Evolutionary conservation across 2,888 invertebrate genomes (phyloP).

Genomic region (Lutraria lutraria): DNA sequence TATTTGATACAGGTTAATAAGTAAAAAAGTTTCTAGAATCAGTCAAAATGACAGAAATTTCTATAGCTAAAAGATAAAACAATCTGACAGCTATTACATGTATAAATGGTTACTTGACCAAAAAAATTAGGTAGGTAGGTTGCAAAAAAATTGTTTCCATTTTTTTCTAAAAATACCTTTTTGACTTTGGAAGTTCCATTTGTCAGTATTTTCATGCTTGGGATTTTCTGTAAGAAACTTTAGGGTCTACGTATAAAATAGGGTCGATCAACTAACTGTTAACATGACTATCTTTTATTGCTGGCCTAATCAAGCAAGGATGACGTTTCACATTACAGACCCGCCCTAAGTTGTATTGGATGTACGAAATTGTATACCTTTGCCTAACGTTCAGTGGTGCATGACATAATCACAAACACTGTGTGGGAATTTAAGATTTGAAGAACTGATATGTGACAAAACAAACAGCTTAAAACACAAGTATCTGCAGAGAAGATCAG

Average conservation of each 20-base stretch:
- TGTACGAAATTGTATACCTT: neutral
- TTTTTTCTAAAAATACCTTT: no score
- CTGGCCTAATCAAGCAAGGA: no score
- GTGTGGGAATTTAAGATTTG: constrained; percentile 11
- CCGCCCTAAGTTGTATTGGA: neutral
- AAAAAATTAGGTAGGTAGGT: no score
- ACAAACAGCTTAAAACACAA: constrained; percentile 7
- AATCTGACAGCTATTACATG: no score
- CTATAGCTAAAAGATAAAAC: neutral
- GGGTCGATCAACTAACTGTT: no score
- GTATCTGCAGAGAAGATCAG: neutral
- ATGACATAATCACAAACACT: constrained; percentile 9
- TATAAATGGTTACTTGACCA: no score
- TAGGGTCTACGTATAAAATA: no score
- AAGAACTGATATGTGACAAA: neutral
- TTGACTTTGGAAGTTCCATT: no score
- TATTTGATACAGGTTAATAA: neutral
- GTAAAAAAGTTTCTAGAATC: neutral
- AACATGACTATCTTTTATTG: no score
- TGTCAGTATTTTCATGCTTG: no score
- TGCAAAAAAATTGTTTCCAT: no score
- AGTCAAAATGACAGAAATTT: neutral
- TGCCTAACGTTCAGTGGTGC: neutral
- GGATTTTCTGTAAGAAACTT: no score
- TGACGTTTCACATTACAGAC: neutral